Percentiles rank a stretch among this genome's conserved stretches.
Conservation (phyloP, 2,797 vertebrate species). For the Sciurus carolinensis region DNA sequence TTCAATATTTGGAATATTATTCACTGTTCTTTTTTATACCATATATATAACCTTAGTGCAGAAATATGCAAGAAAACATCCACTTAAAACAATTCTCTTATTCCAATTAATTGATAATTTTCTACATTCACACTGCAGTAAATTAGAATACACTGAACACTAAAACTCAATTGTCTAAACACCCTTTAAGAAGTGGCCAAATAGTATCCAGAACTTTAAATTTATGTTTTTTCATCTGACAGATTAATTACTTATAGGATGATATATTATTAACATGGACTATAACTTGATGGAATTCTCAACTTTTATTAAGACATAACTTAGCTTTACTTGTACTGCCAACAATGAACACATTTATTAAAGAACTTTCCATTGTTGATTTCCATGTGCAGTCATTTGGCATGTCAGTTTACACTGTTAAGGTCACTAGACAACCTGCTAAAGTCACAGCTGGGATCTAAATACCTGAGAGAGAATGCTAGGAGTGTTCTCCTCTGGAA, state of each 20-base stretch:
- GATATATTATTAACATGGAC: not conserved
- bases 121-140: not conserved
- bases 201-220: conserved; percentile 11
- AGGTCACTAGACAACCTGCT: not conserved
- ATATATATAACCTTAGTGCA: not conserved
- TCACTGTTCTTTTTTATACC: not conserved
- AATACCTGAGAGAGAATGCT: not conserved
- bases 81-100: not conserved
- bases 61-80: conserved; percentile 8
- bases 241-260: not conserved
- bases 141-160: not conserved
- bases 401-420: not conserved
- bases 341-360: not conserved
- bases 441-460: not conserved
- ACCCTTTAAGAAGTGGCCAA: not conserved
- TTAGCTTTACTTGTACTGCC: not conserved
- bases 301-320: not conserved
- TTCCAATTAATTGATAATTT: not conserved
- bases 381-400: not conserved
- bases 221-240: not conserved
- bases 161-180: not conserved
- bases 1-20: conserved; percentile 26
- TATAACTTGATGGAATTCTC: not conserved
- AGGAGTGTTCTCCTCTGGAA: not conserved
- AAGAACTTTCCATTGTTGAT: not conserved